Conservation (phyloP, 2,797 vertebrate genomes). For the Labeo calbasu region DNA sequence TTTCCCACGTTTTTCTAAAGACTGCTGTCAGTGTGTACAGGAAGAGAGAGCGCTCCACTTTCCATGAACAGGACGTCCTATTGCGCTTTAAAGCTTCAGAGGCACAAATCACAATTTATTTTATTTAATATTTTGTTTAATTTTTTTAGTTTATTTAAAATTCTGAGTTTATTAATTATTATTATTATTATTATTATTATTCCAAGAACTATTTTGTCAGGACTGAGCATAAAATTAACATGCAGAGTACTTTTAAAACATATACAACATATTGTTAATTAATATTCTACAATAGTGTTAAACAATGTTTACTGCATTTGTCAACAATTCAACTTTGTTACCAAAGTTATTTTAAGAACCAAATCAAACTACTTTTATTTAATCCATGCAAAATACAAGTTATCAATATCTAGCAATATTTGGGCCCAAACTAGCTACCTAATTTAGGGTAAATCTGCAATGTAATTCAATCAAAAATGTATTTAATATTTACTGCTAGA, state of each 20-base stretch:
- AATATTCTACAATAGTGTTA: neutral
- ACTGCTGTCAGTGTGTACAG: neutral
- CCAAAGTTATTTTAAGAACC: neutral
- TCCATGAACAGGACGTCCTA: neutral
- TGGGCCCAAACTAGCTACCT: neutral
- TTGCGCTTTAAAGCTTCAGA: neutral
- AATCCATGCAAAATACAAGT: neutral
- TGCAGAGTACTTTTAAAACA: neutral
- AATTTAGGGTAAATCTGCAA: neutral
- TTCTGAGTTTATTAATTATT: too few relatives aligned
- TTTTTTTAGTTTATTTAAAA: neutral
- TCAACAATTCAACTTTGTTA: too few relatives aligned
- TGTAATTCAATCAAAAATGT: neutral
- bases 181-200: too few relatives aligned
- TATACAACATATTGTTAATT: neutral
- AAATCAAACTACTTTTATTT: neutral
- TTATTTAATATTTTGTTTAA: neutral
- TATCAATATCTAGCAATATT: neutral
- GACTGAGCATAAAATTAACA: neutral
- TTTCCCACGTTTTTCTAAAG: slow-evolving; percentile 35
- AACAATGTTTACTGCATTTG: neutral
- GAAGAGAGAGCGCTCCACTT: neutral
- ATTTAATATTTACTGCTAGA: neutral
- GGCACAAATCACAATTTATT: neutral
- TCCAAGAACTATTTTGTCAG: neutral